Base-by-base conservation (phyloP, 92 coral and sea anemone genomes). In the Paramuricea clavata region DNA sequence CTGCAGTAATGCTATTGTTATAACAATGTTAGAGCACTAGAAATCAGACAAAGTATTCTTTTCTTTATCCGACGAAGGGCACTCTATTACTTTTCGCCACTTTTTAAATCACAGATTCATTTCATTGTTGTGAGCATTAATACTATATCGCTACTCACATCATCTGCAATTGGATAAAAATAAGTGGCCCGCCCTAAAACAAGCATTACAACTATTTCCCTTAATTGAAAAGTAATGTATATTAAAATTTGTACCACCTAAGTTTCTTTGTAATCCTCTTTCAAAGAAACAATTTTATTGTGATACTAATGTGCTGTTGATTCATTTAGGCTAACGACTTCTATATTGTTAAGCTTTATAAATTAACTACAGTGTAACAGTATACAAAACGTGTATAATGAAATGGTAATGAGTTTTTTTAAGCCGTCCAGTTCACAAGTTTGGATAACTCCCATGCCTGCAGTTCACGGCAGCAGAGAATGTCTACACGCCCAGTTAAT, bases 31-130 rank as follows among this genome's bases (percentile, higher is more conserved):
- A 89, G 93, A 94, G 92, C 81, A 92, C 91, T 88, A 89, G 98
- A 95, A 92, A 95, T 89, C 98, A 94, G 92, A 76, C 94, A 92
- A 94, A 93, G 44, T 50, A 62, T 49, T 92, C 92, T 68, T 65
- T 57, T 81, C 75, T 94, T 89, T 89, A 92, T 72, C 92, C 92
- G 98, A 91, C 97, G 98, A 95, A 95, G 98, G 96, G 89, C 92
- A 90, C 89, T 93, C 93, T 86, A 87, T 92, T 93, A 83, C 27
- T 95, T 21, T 95, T 64, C 92, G 98, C 93, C 98, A 83, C 69
- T 87, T 60, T 74, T 68, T 76, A 42, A 39, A 84, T 91, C 92
- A 93, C 98, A 84, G 41, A 91, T 78, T 86, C 86, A 85, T 82
- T 70, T 43, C 50, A 64, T 54, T 88, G 90, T 79, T 88, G 80